These are phyloP conservation scores for Parasteatoda tepidariorum DNA, from an alignment of 1,140 invertebrate species.

Conservation along the genomic window DNA sequence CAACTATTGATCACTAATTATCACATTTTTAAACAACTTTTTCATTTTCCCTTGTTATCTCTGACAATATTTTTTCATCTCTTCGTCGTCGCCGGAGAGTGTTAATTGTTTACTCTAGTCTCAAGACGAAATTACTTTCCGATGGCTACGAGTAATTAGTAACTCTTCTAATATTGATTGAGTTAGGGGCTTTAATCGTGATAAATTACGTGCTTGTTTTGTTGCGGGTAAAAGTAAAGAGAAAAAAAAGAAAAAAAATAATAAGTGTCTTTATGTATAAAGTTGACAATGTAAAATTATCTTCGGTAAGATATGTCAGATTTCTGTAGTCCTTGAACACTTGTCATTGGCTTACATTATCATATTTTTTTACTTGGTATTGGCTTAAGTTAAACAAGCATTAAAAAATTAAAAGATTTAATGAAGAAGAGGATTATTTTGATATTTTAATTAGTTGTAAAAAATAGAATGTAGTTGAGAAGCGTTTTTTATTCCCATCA, in stretches of 20 bases:
- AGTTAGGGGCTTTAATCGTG: constrained; percentile 1
- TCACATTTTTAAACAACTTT: constrained; percentile 23
- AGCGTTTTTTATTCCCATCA: no score
- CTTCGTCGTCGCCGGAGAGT: neutral
- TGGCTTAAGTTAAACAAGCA: no score
- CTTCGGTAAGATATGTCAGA: no score
- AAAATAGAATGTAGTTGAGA: no score
- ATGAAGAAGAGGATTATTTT: no score
- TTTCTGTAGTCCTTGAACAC: no score
- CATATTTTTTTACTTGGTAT: no score
- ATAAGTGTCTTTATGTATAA: no score
- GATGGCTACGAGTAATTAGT: constrained; percentile 6
- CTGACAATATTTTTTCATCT: neutral
- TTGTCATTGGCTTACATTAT: no score
- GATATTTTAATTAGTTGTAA: no score
- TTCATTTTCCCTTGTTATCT: neutral
- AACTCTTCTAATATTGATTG: constrained; percentile 2
- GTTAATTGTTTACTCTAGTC: constrained; percentile 11
- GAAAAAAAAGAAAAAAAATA: neutral
- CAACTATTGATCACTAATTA: constrained; percentile 14
- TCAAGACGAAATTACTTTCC: constrained; percentile 3
- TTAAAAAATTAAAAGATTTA: no score
- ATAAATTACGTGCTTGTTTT: neutral
- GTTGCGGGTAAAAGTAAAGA: neutral
- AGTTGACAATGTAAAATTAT: no score